phyloP scores from a whole-genome alignment of 2,797 vertebrate genomes.

The Gastrophryne carolinensis region DNA sequence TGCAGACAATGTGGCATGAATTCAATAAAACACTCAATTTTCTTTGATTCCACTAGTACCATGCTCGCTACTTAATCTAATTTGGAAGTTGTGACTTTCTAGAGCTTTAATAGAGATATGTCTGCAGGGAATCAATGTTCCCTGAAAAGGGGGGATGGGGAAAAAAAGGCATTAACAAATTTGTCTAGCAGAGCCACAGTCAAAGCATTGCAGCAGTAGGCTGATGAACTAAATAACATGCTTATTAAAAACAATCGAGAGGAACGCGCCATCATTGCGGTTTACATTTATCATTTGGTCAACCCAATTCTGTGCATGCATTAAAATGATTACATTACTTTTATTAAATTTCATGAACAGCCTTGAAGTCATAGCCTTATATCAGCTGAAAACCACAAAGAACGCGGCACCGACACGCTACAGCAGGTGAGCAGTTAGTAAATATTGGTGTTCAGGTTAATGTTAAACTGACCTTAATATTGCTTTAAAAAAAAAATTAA shows the following conservation, averaged over 20 bases:
- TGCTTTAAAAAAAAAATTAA: too few relatives aligned
- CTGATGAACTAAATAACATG: constrained; percentile 69
- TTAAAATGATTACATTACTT: constrained; percentile 68
- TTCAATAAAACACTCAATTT: constrained; percentile 69
- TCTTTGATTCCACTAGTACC: constrained; percentile 67
- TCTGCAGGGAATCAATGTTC: constrained; percentile 68
- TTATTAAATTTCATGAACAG: constrained; percentile 69
- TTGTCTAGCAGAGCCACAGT: constrained; percentile 63
- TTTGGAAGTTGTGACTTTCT: constrained; percentile 70
- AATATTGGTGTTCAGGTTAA: too few relatives aligned
- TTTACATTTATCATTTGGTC: constrained; percentile 70
- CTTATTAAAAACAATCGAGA: constrained; percentile 70
- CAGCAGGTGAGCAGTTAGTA: not conserved
- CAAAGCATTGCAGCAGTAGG: constrained; percentile 58
- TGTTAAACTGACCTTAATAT: too few relatives aligned
- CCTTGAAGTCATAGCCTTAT: constrained; percentile 62
- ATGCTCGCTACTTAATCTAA: constrained; percentile 68
- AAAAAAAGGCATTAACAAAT: constrained; percentile 64
- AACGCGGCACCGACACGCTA: constrained; percentile 13
- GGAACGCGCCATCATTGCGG: constrained; percentile 62
- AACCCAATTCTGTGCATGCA: constrained; percentile 64
- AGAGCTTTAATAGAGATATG: constrained; percentile 70
- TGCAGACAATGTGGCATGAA: constrained; percentile 67
- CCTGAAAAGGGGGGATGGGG: constrained; percentile 52
- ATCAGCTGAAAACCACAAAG: constrained; percentile 60